Evolutionary conservation across 2,888 invertebrate genomes (phyloP), one percentile per base, ranked within the genome.

Genomic region (Nipponacmea schrenckii): DNA sequence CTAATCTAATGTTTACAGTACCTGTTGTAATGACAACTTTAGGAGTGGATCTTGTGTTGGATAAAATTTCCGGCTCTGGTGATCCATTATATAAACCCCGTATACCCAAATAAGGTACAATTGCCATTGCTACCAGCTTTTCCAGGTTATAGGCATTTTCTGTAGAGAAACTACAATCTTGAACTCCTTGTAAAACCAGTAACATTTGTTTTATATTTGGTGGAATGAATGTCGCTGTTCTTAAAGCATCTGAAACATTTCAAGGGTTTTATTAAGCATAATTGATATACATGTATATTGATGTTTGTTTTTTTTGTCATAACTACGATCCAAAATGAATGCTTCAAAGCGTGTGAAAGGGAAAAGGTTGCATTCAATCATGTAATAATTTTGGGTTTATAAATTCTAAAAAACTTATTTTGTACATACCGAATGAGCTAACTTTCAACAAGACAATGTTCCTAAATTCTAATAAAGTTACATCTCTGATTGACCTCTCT

Each of bases 71-170:
- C 31, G 88, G 86, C 44, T 84, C 80, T 14, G 83, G 77, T 7
- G 79, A 77, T 7, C 86, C 86, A 67, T 82, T 78, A 73, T 88
- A 88, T 26, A 86, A 68, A 26, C 88, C 88, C 64, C 83, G 77
- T 68, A 84, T 82, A 5, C 88, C 88, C 12, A 88, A 75, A 73
- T 85, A 87, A 66, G 87, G 87, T 50, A 76, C 76, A 12, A 86
- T 80, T 46, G 85, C 84, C 70, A 79, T 78, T n/a, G 86, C 88
- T 27, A 87, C 85, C 44, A 88, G 71, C 65, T 79, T 80, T 73
- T 88, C 88, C n/a, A 87, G 72, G 50, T 81, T 74, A 20, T 86
- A 76, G 70, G 83, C 83, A 70, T 86, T 85, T 65, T 86, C 85
- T 44, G 83, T 84, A 26, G 86, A 85, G 50, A 85, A 86, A 64